phyloP scores from a whole-genome alignment of 2,113 vertebrate genomes.

The Balaeniceps rex region DNA sequence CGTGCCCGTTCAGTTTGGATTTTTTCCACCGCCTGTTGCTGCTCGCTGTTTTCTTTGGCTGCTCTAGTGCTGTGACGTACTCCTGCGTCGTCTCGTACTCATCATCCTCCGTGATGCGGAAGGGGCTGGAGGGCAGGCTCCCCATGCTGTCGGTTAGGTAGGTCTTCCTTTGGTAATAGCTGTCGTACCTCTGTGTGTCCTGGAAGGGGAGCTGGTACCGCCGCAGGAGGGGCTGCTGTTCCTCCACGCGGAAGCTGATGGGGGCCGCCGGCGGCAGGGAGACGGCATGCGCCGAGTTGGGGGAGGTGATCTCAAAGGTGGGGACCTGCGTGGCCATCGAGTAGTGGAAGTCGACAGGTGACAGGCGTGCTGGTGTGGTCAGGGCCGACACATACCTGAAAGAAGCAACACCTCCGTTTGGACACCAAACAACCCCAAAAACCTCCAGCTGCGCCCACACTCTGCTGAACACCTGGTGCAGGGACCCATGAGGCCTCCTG shows the following conservation, averaged over 20 bases:
- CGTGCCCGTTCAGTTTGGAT: slow-evolving; percentile 92
- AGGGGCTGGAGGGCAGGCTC: slow-evolving; percentile 93
- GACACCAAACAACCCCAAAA: background rate
- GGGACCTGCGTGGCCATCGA: slow-evolving; percentile 92
- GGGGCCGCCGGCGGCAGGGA: slow-evolving; percentile 90
- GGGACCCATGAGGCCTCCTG: background rate
- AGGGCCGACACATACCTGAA: slow-evolving; percentile 95
- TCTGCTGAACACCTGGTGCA: rapidly evolving
- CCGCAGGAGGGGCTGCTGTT: slow-evolving; percentile 90
- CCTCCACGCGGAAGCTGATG: slow-evolving; percentile 86
- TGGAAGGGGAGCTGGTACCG: slow-evolving; percentile 86
- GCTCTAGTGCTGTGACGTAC: slow-evolving; percentile 89
- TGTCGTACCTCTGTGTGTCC: slow-evolving; percentile 87
- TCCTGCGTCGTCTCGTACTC: slow-evolving; percentile 98
- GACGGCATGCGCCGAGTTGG: slow-evolving; percentile 89
- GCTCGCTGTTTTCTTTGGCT: slow-evolving; percentile 67
- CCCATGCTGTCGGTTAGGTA: slow-evolving; percentile 92
- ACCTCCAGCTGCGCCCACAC: rapidly evolving
- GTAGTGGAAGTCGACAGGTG: slow-evolving; percentile 95
- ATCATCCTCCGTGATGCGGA: slow-evolving; percentile 90
- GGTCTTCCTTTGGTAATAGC: slow-evolving; percentile 90
- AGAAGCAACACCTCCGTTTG: background rate
- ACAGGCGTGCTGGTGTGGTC: slow-evolving; percentile 94
- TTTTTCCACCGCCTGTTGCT: slow-evolving; percentile 87
- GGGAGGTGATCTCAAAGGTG: slow-evolving; percentile 96